Conservation (phyloP, 2,113 vertebrate species). For the Macquaria ambigua region DNA sequence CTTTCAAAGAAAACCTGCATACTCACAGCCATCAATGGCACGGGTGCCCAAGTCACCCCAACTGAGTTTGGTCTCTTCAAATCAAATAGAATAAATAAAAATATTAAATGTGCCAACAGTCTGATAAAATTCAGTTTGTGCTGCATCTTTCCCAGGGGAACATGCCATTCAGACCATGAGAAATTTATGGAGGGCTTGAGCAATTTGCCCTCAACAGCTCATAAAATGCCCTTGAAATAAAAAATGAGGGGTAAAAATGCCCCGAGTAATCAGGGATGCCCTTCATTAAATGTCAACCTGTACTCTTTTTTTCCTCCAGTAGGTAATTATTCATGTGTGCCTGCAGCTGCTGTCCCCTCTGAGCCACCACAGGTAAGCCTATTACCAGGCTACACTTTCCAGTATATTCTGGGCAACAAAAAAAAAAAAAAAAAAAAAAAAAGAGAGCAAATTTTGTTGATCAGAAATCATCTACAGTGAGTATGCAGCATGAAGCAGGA, state of each 20-base stretch:
- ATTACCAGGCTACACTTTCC: background rate
- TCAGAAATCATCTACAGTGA: slow-evolving; percentile 9
- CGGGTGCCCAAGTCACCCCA: background rate
- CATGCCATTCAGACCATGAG: background rate
- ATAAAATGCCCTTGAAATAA: slow-evolving; percentile 41
- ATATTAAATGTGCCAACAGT: slow-evolving; percentile 4
- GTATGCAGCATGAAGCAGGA: background rate
- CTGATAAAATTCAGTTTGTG: background rate
- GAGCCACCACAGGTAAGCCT: slow-evolving; percentile 7
- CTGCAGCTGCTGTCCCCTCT: slow-evolving; percentile 20
- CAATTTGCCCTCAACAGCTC: slow-evolving; percentile 25
- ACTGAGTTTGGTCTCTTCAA: background rate
- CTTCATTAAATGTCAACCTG: slow-evolving; percentile 56
- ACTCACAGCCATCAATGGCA: background rate
- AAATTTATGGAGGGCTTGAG: background rate
- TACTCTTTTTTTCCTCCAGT: background rate
- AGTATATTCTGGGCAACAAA: slow-evolving; percentile 11
- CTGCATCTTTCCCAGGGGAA: background rate
- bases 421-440: background rate
- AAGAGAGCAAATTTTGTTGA: slow-evolving; percentile 10
- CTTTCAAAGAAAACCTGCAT: slow-evolving; percentile 4
- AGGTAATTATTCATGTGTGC: slow-evolving; percentile 28
- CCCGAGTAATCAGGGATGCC: slow-evolving; percentile 7
- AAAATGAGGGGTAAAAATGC: slow-evolving; percentile 19
- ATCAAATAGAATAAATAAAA: background rate